Evolutionary conservation across 1,140 invertebrate genomes (phyloP), one percentile per base, ranked within the genome.

Genomic region (Drosophila chauvacae): DNA sequence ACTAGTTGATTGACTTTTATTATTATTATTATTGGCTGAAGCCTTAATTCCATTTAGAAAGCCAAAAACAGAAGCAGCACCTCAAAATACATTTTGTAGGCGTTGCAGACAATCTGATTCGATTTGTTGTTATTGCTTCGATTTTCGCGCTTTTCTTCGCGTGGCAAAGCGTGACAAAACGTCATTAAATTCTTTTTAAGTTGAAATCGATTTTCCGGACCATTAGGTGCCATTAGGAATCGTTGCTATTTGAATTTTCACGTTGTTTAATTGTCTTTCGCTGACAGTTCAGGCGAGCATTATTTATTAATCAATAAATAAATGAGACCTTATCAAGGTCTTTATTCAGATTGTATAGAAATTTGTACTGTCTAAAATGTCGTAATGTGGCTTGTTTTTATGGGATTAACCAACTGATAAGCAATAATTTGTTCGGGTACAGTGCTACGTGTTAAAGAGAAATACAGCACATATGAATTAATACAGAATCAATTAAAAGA

Each of bases 131-230:
- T 74, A 39, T 57, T 35, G 58, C 59, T 42, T 55, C 71, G 42
- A 45, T 76, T 71, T 77, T 77, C 48, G 63, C 30, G 42, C 57
- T 75, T 30, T 64, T 68, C 65, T 63, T 71, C 35, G 56, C 73
- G 57, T 82, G 71, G 50, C 2, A 23, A 65, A 50, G 73, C 82
- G 75, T 86, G 82, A 56, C 79, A 79, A 86, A 47, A 48, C 44
- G 58, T 70, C 77, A 88, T 87, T 88, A 80, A 58, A 51, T 63
- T 62, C 28, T 61, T 63, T 87, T 83, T 62, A 77, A 83, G 86
- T 64, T 66, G 45, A 58, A 87, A 87, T 88, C 80, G 83, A 87
- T 87, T 87, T 88, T 83, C 80, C 72, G 62, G 64, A 20, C 53
- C 59, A 78, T 78, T 78, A 64, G 42, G 47, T 48, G 59, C 23